Evolutionary conservation across 2,113 vertebrate genomes (phyloP), one percentile per base, ranked within the genome.

Genomic region (Poicephalus meyeri): DNA sequence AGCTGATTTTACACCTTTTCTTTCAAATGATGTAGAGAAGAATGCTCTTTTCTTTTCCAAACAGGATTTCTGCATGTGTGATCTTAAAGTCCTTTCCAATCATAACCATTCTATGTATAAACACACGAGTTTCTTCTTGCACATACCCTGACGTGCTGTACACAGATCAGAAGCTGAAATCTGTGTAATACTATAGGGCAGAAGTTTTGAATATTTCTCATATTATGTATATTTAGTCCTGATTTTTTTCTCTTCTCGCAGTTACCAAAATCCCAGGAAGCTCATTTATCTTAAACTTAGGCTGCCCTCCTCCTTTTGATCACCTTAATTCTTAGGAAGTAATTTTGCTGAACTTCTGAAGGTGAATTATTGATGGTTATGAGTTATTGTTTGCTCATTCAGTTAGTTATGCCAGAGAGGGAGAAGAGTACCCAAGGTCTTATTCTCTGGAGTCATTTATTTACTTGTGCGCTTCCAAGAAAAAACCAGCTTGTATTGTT

Each of bases 391-490:
- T 92, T 89, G 47, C 68, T 93, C 33, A 11, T 93, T 80, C 86
- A 80, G 93, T 88, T 86, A 65, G 61, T 83, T 91, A 77, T 41
- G 33, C 83, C 76, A 83, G 0, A 31, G 69, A 79, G 20, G 31
- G 39, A 86, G 52, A 86, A 79, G 63, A 91, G n/a, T 71, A 53
- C 83, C 60, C 76, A 49, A 87, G 58, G 84, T 87, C 14, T 41
- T 49, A 65, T 52, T 91, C 86, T 93, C 80, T 66, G 28, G 88
- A 81, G 47, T 90, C 5, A 41, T 78, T 91, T 96, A 78, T 96
- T 96, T 90, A 63, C 76, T 90, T 73, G 19, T 79, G 28, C 84
- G 31, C 83, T 94, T 95, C 93, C 77, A 86, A 88, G 95, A 79
- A 93, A 82, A 71, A 83, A 11, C 39, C 47, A 50, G 65, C 63